Percentiles rank a stretch among this genome's conserved stretches.
Conservation (phyloP, 2,113 vertebrate species). For the Lycocorax pyrrhopterus region DNA sequence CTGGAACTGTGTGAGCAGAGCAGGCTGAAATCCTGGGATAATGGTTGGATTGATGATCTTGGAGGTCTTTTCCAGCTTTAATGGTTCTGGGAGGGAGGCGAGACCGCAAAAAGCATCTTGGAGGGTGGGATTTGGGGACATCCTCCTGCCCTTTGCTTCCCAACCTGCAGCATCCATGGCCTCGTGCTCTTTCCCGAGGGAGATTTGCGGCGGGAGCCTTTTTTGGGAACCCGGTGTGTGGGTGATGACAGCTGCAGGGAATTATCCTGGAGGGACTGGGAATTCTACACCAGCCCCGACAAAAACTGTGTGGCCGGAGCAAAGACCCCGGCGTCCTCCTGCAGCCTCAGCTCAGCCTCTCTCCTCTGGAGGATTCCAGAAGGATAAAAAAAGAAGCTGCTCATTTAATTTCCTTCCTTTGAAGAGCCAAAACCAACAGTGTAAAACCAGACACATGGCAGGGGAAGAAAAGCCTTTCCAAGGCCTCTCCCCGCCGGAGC, state of each 20-base stretch:
- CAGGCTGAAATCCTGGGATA: not conserved
- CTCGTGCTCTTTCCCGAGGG: not conserved
- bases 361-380: constrained; percentile 19
- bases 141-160: not conserved
- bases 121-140: not conserved
- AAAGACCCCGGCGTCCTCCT: not conserved
- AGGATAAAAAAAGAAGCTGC: constrained; percentile 42
- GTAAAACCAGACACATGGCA: constrained; percentile 39
- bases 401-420: constrained; percentile 46
- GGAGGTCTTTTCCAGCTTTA: not conserved
- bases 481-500: not conserved
- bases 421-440: constrained; percentile 56
- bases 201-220: not conserved
- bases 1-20: not conserved
- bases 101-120: fast-evolving
- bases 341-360: not conserved
- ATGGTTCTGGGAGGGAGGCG: not conserved
- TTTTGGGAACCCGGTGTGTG: not conserved
- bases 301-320: not conserved
- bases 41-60: not conserved
- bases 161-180: not conserved
- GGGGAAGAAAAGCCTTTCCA: not conserved
- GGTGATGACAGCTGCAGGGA: constrained; percentile 38
- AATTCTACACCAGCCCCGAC: not conserved
- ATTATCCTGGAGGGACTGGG: not conserved